These are phyloP conservation scores for Amia ocellicauda DNA, from an alignment of 2,113 vertebrate genomes.

Conservation along the genomic window DNA sequence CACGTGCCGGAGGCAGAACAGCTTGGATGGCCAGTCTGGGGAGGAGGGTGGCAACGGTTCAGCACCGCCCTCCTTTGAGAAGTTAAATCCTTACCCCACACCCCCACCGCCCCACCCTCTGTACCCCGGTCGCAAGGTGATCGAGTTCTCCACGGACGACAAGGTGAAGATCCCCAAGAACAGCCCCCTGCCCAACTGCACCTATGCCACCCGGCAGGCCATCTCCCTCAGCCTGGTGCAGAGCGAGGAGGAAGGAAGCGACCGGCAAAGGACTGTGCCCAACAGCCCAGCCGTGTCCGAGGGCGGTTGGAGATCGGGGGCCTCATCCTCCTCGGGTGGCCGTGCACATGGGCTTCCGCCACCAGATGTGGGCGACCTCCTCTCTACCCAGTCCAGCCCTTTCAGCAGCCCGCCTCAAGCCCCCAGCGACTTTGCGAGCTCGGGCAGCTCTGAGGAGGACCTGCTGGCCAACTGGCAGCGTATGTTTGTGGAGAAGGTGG, in stretches of 20 bases:
- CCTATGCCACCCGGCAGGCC: slow-evolving; percentile 91
- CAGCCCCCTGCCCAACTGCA: slow-evolving; percentile 94
- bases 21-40: slow-evolving; percentile 59
- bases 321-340: slow-evolving; percentile 54
- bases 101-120: slow-evolving; percentile 77
- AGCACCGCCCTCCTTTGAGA: slow-evolving; percentile 75
- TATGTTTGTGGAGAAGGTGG: slow-evolving; percentile 88
- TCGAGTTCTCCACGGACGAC: slow-evolving; percentile 91
- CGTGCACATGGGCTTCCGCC: slow-evolving; percentile 59
- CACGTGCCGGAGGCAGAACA: slow-evolving; percentile 64
- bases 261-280: slow-evolving; percentile 58
- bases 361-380: slow-evolving; percentile 45
- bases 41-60: slow-evolving; percentile 42
- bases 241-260: slow-evolving; percentile 63
- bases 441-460: slow-evolving; percentile 88
- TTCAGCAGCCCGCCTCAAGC: slow-evolving; percentile 72
- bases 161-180: slow-evolving; percentile 94
- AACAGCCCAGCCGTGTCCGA: slow-evolving; percentile 71
- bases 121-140: slow-evolving; percentile 89
- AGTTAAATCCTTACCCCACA: slow-evolving; percentile 85
- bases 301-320: slow-evolving; percentile 49
- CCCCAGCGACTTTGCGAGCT: slow-evolving; percentile 78
- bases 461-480: slow-evolving; percentile 91
- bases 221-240: slow-evolving; percentile 94
- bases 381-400: slow-evolving; percentile 79